Evolutionary conservation across 92 coral and sea anemone genomes (phyloP).

Genomic region (Siderastrea siderea): DNA sequence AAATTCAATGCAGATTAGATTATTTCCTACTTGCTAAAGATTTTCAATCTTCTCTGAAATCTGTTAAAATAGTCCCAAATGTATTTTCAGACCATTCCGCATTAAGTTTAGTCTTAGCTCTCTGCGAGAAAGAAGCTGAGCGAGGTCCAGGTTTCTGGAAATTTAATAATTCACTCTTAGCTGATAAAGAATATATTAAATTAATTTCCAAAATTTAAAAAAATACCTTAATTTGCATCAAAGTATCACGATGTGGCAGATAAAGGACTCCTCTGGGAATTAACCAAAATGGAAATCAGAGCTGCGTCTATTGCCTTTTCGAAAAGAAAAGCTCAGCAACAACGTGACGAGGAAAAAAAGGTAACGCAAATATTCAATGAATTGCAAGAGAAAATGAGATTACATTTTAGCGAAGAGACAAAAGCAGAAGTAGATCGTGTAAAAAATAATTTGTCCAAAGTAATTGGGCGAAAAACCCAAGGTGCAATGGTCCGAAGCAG

Average conservation of each 20-base stretch:
- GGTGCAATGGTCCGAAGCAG: background rate
- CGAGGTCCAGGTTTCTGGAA: too few relatives aligned
- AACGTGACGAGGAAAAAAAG: background rate
- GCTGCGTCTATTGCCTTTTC: background rate
- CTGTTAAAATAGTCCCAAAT: background rate
- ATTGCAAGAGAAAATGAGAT: background rate
- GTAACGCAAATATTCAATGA: background rate
- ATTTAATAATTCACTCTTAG: too few relatives aligned
- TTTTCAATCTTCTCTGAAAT: too few relatives aligned
- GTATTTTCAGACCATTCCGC: too few relatives aligned
- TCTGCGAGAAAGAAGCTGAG: too few relatives aligned
- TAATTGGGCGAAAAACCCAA: background rate
- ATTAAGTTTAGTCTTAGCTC: too few relatives aligned
- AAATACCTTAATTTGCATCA: background rate
- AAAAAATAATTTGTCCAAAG: background rate
- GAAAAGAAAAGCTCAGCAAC: background rate
- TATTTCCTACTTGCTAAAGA: too few relatives aligned
- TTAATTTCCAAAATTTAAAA: too few relatives aligned
- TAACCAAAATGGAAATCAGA: background rate
- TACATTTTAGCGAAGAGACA: background rate
- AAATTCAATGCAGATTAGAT: background rate
- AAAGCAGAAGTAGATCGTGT: background rate
- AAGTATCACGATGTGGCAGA: background rate
- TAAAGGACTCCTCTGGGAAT: background rate
- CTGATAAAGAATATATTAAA: too few relatives aligned